Percentiles rank a stretch among this genome's conserved stretches.
These are phyloP conservation scores for Melanerpes formicivorus DNA, from an alignment of 2,113 vertebrate species.

Conservation along the genomic window DNA sequence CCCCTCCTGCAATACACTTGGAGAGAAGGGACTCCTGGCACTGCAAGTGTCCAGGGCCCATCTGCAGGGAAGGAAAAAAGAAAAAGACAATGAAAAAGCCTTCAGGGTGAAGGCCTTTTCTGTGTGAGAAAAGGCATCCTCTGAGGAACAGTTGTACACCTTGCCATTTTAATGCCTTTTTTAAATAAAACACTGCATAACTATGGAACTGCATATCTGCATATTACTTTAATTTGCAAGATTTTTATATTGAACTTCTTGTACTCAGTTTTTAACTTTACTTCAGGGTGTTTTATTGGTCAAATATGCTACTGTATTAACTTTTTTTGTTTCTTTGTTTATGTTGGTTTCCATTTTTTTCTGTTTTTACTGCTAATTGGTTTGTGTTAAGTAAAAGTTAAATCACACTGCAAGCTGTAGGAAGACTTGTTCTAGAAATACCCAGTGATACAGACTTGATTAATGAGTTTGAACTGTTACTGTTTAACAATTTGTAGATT, in stretches of 20 bases:
- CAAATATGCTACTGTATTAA: constrained; percentile 90
- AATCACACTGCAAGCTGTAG: constrained; percentile 97
- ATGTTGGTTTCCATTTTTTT: constrained; percentile 75
- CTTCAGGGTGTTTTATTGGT: constrained; percentile 92
- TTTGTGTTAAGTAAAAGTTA: constrained; percentile 90
- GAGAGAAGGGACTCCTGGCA: no score
- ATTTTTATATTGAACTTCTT: constrained; percentile 75
- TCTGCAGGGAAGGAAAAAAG: no score
- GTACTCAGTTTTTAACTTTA: constrained; percentile 80
- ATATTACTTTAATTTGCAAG: constrained; percentile 77
- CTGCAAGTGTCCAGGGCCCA: no score
- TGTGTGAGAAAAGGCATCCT: constrained; percentile 30
- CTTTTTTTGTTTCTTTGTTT: constrained; percentile 39
- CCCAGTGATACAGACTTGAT: constrained; percentile 87
- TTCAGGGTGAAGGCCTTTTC: not conserved
- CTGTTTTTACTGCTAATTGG: constrained; percentile 79
- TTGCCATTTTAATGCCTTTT: constrained; percentile 73
- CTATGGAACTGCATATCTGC: constrained; percentile 72
- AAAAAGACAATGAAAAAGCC: not conserved
- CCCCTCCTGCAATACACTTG: not conserved
- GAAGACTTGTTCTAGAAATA: constrained; percentile 88
- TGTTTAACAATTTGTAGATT: constrained; percentile 89
- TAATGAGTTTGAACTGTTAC: constrained; percentile 92
- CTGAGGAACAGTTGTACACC: constrained; percentile 53
- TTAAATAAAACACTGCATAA: constrained; percentile 89